Evolutionary conservation across 2,113 vertebrate genomes (phyloP), one percentile per base, ranked within the genome.

Genomic region (Pseudorectes ferrugineus): DNA sequence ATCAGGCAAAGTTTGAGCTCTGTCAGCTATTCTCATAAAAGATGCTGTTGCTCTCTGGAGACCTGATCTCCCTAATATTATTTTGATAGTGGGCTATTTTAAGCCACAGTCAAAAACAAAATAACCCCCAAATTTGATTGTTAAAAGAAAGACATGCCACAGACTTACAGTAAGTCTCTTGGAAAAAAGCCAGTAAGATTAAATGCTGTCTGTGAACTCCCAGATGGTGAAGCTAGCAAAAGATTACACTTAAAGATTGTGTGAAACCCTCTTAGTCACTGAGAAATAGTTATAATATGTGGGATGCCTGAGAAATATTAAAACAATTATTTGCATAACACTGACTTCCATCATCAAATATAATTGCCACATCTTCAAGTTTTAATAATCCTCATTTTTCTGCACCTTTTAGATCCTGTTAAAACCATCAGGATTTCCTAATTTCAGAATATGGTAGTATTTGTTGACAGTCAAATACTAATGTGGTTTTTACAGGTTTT

Each of bases 111-210:
- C 18, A 80, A 70, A 72, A 75, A 3, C 1, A 6, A 92, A 94
- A 62, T 88, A 83, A 58, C 42, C 17, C 42, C 61, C 9, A 66
- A 25, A 36, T 85, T 62, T 94, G 78, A 79, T 73, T 83, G 51
- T 86, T 91, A 74, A 74, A 73, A 90, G 85, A 58, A 73, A 83
- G 38, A 63, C 92, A 51, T 88, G 43, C 58, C 67, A 62, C 68
- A 86, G 85, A 71, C 68, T 77, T 92, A 83, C 67, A 0, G 5
- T 95, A 93, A 94, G 35, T 73, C 79, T 80, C 59, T 78, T 95
- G 94, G 92, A 92, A 91, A 88, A 88, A 94, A 83, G 82, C 94
- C 91, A 92, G n/a, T 25, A 42, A 79, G 74, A 81, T 95, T 84
- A 92, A 94, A 35, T 24, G 9, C 42, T 95, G 80, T 92, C 80